A percentile compares a stretch with the other conserved stretches of the same genome.
phyloP scores from a whole-genome alignment of 2,888 invertebrate species.

The Acronicta alni region DNA sequence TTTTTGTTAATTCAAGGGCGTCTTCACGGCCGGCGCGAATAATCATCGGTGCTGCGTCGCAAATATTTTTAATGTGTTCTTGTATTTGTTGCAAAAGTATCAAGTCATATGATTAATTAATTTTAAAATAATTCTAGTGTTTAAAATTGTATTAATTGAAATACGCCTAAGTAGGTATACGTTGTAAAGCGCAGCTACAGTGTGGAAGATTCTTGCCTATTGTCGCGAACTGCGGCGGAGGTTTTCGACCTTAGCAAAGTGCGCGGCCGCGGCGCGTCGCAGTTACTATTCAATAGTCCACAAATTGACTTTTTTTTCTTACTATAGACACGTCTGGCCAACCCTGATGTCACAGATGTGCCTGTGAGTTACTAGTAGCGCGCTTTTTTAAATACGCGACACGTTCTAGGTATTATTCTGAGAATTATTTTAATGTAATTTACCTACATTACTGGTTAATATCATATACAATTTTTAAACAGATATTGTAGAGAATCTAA shows the following conservation, averaged over 20 bases:
- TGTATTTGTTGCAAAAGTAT: constrained; percentile 20
- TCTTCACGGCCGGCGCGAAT: constrained; percentile 55
- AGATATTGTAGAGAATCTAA: too few relatives aligned
- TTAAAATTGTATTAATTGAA: constrained; percentile 6
- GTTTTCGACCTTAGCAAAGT: constrained; percentile 76
- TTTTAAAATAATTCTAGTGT: constrained; percentile 26
- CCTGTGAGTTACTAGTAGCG: constrained; percentile 41
- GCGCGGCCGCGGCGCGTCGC: constrained; percentile 69
- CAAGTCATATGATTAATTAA: constrained; percentile 11
- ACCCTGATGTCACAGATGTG: constrained; percentile 59
- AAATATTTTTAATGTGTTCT: constrained; percentile 51
- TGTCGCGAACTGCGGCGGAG: constrained; percentile 71
- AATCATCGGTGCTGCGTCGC: constrained; percentile 49
- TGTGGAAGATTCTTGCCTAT: constrained; percentile 73
- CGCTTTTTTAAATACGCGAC: constrained; percentile 45
- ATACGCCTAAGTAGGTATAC: constrained; percentile 5
- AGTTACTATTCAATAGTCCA: constrained; percentile 69
- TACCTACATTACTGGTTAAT: constrained; percentile 1
- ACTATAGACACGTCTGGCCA: constrained; percentile 58
- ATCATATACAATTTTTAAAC: not conserved
- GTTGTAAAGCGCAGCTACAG: constrained; percentile 67
- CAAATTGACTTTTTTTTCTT: constrained; percentile 66
- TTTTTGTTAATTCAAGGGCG: constrained; percentile 86
- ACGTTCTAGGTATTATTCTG: constrained; percentile 3
- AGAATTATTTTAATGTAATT: not conserved